A percentile compares a stretch with the other conserved stretches of the same genome.
Evolutionary conservation across 2,797 vertebrate genomes (phyloP).

Genomic region (Macropodus opercularis): DNA sequence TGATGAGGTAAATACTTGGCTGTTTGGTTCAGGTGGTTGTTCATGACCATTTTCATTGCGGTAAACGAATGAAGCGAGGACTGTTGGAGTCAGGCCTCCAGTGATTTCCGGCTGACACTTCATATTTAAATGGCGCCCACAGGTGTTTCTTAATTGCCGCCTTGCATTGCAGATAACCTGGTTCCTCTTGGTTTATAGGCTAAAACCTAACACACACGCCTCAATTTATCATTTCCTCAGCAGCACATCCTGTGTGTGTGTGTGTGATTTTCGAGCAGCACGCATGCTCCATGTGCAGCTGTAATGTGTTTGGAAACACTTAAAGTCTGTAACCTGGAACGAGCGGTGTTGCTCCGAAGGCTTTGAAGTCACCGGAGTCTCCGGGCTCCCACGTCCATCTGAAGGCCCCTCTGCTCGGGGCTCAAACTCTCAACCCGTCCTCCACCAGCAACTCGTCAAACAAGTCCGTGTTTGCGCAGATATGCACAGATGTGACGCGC

Average conservation of each 20-base stretch:
- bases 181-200: not conserved
- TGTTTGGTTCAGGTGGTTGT: slow-evolving; percentile 30
- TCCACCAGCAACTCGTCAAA: slow-evolving; percentile 49
- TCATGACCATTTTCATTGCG: slow-evolving; percentile 17
- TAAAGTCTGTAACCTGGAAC: slow-evolving; percentile 65
- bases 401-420: slow-evolving; percentile 49
- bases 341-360: slow-evolving; percentile 42
- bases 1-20: slow-evolving; percentile 53
- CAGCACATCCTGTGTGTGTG: slow-evolving; percentile 45
- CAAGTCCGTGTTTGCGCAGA: slow-evolving; percentile 59
- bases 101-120: slow-evolving; percentile 5
- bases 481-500: slow-evolving; percentile 57
- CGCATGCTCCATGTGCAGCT: slow-evolving; percentile 54
- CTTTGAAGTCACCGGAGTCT: slow-evolving; percentile 65
- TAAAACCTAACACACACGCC: slow-evolving; percentile 33
- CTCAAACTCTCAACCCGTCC: slow-evolving; percentile 55
- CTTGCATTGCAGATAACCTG: slow-evolving; percentile 1
- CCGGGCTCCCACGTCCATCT: slow-evolving; percentile 60
- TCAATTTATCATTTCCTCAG: slow-evolving; percentile 68
- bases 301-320: slow-evolving; percentile 74
- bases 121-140: slow-evolving; percentile 26
- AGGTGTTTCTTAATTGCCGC: slow-evolving; percentile 11
- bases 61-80: not conserved
- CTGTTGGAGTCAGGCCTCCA: not conserved
- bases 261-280: slow-evolving; percentile 26